Evolutionary conservation across 2,113 vertebrate species (phyloP).

Genomic region (Tragelaphus imberbis): DNA sequence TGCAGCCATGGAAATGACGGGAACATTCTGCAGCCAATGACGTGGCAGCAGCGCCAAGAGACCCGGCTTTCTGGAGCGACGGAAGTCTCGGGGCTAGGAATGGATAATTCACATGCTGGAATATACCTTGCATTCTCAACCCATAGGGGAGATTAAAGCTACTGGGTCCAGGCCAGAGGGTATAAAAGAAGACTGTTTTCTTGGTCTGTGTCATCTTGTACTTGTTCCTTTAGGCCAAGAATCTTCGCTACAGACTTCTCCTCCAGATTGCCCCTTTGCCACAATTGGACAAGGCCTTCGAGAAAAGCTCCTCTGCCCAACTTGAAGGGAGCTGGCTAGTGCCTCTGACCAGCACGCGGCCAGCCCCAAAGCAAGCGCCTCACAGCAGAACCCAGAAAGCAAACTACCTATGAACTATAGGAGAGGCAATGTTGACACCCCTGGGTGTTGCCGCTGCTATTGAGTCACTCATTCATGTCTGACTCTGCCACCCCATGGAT

Average conservation of each 20-base stretch:
- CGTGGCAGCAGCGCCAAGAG: background rate
- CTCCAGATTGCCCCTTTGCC: background rate
- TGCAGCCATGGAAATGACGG: background rate
- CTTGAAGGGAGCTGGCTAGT: background rate
- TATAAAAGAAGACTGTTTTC: background rate
- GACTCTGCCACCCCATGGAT: background rate
- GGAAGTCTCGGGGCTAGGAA: background rate
- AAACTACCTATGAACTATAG: background rate
- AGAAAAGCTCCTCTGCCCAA: rapidly evolving
- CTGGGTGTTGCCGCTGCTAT: background rate
- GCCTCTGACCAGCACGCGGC: rapidly evolving
- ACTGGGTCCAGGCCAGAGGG: background rate
- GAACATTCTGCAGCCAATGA: background rate
- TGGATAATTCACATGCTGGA: background rate
- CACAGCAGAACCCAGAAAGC: background rate
- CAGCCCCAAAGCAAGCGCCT: background rate
- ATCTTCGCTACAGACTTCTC: background rate
- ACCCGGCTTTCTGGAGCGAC: background rate
- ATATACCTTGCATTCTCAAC: background rate
- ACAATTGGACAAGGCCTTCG: background rate
- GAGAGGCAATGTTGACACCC: background rate
- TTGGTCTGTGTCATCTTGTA: background rate
- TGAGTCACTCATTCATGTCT: background rate
- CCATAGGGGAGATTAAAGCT: background rate
- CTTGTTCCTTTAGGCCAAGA: background rate